Conservation (phyloP, 2,113 vertebrate species). For the Oceanites oceanicus region DNA sequence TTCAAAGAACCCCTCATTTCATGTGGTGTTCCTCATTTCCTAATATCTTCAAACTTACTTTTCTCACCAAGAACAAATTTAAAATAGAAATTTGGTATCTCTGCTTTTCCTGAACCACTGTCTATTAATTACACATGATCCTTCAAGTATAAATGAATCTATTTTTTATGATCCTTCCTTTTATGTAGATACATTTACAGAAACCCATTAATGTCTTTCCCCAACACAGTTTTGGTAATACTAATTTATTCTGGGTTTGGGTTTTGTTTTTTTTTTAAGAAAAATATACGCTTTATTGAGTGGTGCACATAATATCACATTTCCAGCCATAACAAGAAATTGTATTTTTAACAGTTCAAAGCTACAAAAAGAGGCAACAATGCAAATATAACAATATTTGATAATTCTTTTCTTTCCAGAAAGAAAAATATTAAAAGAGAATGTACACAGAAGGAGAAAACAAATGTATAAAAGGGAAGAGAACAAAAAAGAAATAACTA, state of each 20-base stretch:
- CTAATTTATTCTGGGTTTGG: slow-evolving; percentile 9
- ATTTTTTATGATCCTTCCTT: not conserved
- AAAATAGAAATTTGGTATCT: not conserved
- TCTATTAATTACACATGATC: not conserved
- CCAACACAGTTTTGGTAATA: not conserved
- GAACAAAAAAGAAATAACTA: not conserved
- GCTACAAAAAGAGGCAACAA: not conserved
- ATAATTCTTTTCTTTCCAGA: not conserved
- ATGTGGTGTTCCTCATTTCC: not conserved
- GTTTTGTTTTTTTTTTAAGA: not conserved
- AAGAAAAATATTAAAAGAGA: not conserved
- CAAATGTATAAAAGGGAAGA: not conserved
- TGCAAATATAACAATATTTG: not conserved
- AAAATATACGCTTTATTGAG: slow-evolving; percentile 56
- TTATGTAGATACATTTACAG: not conserved
- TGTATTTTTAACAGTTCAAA: slow-evolving; percentile 29
- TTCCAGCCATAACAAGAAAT: slow-evolving; percentile 30
- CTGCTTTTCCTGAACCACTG: not conserved
- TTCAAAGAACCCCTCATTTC: not conserved
- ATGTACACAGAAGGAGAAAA: not conserved
- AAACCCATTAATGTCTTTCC: not conserved
- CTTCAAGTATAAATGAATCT: not conserved
- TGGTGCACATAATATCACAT: slow-evolving; percentile 27
- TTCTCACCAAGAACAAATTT: not conserved
- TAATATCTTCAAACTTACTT: not conserved